A percentile compares a stretch with the other conserved stretches of the same genome.
phyloP scores from a whole-genome alignment of 1,140 invertebrate genomes.

The Littorina saxatilis region DNA sequence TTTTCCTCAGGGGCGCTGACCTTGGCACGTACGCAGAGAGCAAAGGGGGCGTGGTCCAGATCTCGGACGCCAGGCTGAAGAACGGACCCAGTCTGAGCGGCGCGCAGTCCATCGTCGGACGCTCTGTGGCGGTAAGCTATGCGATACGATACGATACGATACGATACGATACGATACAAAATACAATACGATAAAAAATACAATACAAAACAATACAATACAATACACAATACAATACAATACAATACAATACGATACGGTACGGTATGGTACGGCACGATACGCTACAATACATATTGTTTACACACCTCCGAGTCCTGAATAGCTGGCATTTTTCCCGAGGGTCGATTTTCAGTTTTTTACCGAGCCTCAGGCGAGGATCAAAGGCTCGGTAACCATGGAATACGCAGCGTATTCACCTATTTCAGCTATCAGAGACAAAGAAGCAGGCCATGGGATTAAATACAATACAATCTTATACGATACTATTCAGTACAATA shows the following conservation, averaged over 20 bases:
- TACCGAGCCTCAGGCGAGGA: too few relatives aligned
- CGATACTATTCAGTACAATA: background rate
- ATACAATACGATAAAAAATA: background rate
- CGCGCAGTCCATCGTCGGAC: constrained; percentile 3
- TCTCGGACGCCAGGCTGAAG: background rate
- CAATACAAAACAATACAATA: background rate
- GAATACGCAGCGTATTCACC: too few relatives aligned
- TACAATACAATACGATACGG: background rate
- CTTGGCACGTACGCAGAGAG: constrained; percentile 16
- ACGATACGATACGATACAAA: background rate
- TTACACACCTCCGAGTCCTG: too few relatives aligned
- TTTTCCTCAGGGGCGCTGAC: constrained; percentile 23
- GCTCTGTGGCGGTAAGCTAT: constrained; percentile 25
- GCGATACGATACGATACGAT: background rate
- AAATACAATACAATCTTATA: background rate
- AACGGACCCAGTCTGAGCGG: constrained; percentile 1
- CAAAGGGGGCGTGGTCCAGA: background rate
- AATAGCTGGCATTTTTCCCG: too few relatives aligned
- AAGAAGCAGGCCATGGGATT: background rate
- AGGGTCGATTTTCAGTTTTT: background rate
- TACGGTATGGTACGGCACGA: background rate
- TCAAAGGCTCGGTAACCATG: too few relatives aligned
- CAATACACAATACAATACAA: background rate
- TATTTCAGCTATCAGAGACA: too few relatives aligned
- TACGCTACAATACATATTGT: background rate